Conservation (phyloP, 2,113 vertebrate genomes). For the Microcebus ravelobensis region DNA sequence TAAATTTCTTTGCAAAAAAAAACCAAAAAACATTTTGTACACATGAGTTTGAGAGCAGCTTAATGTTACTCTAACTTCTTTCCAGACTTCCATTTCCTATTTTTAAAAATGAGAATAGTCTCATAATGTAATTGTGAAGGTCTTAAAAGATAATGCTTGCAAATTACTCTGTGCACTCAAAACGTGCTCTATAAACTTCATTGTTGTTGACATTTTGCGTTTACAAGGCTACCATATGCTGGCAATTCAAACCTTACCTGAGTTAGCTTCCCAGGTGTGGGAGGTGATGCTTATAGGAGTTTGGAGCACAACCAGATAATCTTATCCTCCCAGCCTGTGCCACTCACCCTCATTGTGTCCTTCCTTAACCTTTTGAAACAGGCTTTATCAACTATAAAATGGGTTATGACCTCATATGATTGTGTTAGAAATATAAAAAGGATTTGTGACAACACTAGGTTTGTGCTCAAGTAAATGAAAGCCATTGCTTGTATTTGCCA, state of each 20-base stretch:
- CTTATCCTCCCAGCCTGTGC: not conserved
- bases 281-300: not conserved
- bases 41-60: not conserved
- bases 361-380: not conserved
- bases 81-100: not conserved
- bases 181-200: not conserved
- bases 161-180: not conserved
- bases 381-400: not conserved
- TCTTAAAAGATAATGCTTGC: not conserved
- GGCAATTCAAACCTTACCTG: not conserved
- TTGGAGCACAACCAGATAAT: not conserved
- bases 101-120: not conserved
- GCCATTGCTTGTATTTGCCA: not conserved
- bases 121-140: not conserved
- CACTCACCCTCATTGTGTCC: fast-evolving
- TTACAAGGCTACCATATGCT: not conserved
- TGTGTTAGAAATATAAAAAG: not conserved
- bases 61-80: not conserved
- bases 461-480: not conserved
- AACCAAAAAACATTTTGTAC: not conserved
- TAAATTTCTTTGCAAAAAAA: constrained; percentile 42
- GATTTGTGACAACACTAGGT: not conserved
- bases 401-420: not conserved
- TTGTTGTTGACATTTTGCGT: constrained; percentile 1
- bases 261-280: not conserved